Percentiles rank a stretch among this genome's conserved stretches.
Conservation (phyloP, 1,140 invertebrate genomes). For the Lepidurus couesii region DNA sequence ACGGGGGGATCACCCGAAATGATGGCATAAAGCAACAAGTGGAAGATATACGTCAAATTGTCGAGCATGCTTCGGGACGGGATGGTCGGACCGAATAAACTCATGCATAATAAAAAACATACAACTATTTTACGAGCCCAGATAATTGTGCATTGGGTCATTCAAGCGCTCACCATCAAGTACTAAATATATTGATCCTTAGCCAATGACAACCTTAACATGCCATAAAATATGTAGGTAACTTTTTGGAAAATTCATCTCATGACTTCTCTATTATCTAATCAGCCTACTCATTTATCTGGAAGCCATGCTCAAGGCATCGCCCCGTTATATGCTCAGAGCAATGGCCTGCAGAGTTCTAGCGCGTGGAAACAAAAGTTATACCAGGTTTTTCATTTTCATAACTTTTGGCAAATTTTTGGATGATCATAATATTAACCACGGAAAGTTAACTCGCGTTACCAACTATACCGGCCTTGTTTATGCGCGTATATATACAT, state of each 20-base stretch:
- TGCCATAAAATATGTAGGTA: neutral
- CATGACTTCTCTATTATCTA: conserved; percentile 1
- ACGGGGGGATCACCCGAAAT: too few species aligned
- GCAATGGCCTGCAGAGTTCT: conserved; percentile 6
- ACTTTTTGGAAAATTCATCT: neutral
- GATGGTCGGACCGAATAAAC: too few species aligned
- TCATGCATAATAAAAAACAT: too few species aligned
- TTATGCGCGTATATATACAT: neutral
- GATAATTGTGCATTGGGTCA: too few species aligned
- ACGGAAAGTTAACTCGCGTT: neutral
- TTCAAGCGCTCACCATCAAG: too few species aligned
- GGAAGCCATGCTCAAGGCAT: neutral
- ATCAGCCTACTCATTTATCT: conserved; percentile 1
- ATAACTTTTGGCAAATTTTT: neutral
- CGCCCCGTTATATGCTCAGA: conserved; percentile 17
- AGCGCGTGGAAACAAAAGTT: neutral
- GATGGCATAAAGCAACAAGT: too few species aligned
- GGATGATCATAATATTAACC: neutral
- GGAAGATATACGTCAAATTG: too few species aligned
- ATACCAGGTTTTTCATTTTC: neutral
- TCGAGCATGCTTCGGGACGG: too few species aligned
- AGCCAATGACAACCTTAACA: neutral
- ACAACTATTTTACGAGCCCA: too few species aligned
- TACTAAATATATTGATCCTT: too few species aligned
- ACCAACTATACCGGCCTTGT: neutral